A percentile compares a stretch with the other conserved stretches of the same genome.
These are phyloP conservation scores for Portevinia maculata DNA, from an alignment of 2,888 invertebrate genomes.

Conservation along the genomic window DNA sequence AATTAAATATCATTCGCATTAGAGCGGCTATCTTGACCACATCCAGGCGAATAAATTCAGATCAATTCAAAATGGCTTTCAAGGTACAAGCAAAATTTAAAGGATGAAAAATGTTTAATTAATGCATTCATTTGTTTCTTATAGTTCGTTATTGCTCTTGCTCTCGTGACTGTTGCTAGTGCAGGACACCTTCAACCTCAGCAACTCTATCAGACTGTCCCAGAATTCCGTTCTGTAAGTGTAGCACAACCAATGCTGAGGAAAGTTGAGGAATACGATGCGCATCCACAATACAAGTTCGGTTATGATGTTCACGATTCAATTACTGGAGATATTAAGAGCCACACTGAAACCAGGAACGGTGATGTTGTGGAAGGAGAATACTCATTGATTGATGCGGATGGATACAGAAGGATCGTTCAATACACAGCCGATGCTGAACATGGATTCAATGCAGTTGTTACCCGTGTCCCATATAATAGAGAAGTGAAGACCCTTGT, in stretches of 20 bases:
- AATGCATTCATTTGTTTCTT: neutral
- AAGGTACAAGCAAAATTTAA: conserved; percentile 20
- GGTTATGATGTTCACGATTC: conserved; percentile 76
- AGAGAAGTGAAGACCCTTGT: conserved; percentile 53
- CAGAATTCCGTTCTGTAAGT: conserved; percentile 26
- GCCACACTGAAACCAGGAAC: conserved; percentile 75
- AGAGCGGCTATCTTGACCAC: conserved; percentile 21
- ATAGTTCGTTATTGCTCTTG: conserved; percentile 42
- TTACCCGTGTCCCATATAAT: conserved; percentile 66
- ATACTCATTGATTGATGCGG: conserved; percentile 76
- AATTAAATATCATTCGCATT: conserved; percentile 50
- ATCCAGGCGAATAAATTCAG: conserved; percentile 9
- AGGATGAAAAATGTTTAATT: neutral
- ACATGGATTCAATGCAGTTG: conserved; percentile 76
- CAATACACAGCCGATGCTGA: conserved; percentile 75
- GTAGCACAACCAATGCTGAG: conserved; percentile 60
- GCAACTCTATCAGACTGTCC: conserved; percentile 45
- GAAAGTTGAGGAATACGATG: conserved; percentile 74
- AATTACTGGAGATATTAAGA: conserved; percentile 75
- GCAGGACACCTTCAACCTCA: conserved; percentile 50
- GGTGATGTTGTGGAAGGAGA: conserved; percentile 76
- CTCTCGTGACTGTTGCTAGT: conserved; percentile 33
- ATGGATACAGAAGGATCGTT: conserved; percentile 75
- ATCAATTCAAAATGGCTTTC: conserved; percentile 42
- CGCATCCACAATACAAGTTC: conserved; percentile 76